phyloP scores from a whole-genome alignment of 2,797 vertebrate species.

The Ara ararauna region DNA sequence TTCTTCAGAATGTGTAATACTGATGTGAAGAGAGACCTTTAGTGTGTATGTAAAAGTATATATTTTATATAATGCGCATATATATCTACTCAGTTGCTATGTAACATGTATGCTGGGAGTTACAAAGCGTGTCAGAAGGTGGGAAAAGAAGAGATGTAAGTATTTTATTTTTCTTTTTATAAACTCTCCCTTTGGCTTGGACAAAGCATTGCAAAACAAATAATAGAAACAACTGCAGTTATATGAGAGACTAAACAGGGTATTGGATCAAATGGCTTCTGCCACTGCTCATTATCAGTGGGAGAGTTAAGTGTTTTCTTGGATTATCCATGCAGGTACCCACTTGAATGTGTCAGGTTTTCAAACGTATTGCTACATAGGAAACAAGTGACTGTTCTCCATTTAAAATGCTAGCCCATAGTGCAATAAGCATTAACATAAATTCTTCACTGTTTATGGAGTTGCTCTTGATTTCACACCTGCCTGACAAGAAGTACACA shows the following conservation, averaged over 20 bases:
- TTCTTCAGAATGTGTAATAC: not conserved
- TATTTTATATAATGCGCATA: constrained; percentile 58
- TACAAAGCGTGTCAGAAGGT: not conserved
- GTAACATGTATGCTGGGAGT: constrained; percentile 11
- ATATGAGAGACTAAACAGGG: not conserved
- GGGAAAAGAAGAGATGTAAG: constrained; percentile 40
- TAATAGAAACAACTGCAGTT: not conserved
- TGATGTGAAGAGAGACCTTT: not conserved
- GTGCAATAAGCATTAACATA: not conserved
- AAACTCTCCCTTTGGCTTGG: not conserved
- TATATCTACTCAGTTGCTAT: constrained; percentile 3
- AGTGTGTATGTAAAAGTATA: constrained; percentile 54
- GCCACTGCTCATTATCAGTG: not conserved
- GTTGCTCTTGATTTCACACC: not conserved
- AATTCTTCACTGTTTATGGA: not conserved
- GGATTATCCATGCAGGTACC: not conserved
- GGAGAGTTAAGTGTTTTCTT: not conserved
- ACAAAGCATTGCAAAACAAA: not conserved
- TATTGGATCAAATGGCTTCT: not conserved
- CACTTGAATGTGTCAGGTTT: not conserved
- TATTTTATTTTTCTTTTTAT: constrained; percentile 17
- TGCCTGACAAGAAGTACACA: not conserved
- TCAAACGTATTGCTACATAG: not conserved
- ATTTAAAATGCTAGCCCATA: not conserved
- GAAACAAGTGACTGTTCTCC: constrained; percentile 3